These are phyloP conservation scores for Eristalinus aeneus DNA, from an alignment of 2,888 invertebrate species.

Conservation along the genomic window DNA sequence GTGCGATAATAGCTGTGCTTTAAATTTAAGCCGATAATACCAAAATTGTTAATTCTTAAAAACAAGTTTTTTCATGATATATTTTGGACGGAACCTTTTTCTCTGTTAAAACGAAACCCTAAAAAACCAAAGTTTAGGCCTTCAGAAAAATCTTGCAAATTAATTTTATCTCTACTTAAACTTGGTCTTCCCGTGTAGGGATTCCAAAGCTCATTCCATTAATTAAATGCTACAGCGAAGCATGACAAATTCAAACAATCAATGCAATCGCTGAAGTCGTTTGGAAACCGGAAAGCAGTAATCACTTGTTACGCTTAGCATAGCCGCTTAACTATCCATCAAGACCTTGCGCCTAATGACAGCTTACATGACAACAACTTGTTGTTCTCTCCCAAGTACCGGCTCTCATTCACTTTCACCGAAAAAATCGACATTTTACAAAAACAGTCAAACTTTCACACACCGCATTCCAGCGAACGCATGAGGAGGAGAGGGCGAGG, in stretches of 20 bases:
- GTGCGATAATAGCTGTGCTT: too few species aligned
- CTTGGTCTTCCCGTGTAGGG: too few species aligned
- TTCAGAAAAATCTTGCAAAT: too few species aligned
- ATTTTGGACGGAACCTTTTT: too few species aligned
- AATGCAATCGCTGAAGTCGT: neutral
- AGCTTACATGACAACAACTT: neutral
- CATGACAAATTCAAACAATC: neutral
- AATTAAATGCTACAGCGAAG: neutral
- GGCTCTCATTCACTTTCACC: neutral
- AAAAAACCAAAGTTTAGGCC: too few species aligned
- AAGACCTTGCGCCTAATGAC: neutral
- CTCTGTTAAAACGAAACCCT: too few species aligned
- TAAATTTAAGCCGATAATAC: too few species aligned
- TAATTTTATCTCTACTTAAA: too few species aligned
- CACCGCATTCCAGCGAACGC: neutral
- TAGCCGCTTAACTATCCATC: neutral
- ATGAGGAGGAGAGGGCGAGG: neutral
- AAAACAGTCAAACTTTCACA: neutral
- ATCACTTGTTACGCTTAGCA: conserved; percentile 14
- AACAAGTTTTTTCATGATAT: too few species aligned
- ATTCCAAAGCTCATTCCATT: neutral
- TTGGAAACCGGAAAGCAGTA: conserved; percentile 31
- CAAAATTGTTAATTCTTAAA: too few species aligned
- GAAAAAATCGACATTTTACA: neutral
- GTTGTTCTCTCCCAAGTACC: neutral